Percentiles rank a stretch among this genome's conserved stretches.
phyloP scores from a whole-genome alignment of 30 jellyfish, hydroid and myxozoan species.

The Aurelia sp. region DNA sequence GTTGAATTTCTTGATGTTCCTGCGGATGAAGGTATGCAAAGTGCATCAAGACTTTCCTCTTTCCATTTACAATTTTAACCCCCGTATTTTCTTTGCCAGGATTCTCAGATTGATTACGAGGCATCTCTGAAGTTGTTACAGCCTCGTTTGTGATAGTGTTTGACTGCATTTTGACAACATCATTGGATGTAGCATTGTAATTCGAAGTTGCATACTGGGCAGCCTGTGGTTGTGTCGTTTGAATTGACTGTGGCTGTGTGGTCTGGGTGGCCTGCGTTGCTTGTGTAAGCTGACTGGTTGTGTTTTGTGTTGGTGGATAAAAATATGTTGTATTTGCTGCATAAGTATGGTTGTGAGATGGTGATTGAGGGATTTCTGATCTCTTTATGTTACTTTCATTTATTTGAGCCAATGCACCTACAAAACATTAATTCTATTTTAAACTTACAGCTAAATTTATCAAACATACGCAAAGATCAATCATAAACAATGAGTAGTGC shows the following conservation, averaged over 20 bases:
- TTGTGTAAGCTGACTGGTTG: neutral
- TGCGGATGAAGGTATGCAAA: conserved; percentile 95
- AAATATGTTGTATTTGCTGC: neutral
- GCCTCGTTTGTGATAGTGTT: neutral
- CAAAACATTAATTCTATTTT: too few species aligned
- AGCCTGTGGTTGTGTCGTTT: neutral
- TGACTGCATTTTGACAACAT: neutral
- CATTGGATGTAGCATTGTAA: neutral
- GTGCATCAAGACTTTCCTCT: conserved; percentile 67
- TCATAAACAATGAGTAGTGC: too few species aligned
- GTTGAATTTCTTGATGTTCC: conserved; percentile 60
- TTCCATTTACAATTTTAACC: conserved; percentile 25
- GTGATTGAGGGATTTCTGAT: conserved; percentile 37
- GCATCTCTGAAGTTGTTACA: too few species aligned
- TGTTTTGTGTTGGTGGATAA: neutral
- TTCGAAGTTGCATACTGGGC: neutral
- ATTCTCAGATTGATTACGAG: neutral
- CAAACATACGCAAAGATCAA: too few species aligned
- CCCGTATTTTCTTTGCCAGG: conserved; percentile 1
- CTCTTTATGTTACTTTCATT: conserved; percentile 11
- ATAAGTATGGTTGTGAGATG: neutral
- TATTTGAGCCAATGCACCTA: too few species aligned
- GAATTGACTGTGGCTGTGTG: neutral
- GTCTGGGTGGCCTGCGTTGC: neutral
- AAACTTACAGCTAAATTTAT: too few species aligned